Percentiles rank a stretch among this genome's conserved stretches.
Evolutionary conservation across 1,140 invertebrate genomes (phyloP).

Genomic region (Pogonomyrmex barbatus): DNA sequence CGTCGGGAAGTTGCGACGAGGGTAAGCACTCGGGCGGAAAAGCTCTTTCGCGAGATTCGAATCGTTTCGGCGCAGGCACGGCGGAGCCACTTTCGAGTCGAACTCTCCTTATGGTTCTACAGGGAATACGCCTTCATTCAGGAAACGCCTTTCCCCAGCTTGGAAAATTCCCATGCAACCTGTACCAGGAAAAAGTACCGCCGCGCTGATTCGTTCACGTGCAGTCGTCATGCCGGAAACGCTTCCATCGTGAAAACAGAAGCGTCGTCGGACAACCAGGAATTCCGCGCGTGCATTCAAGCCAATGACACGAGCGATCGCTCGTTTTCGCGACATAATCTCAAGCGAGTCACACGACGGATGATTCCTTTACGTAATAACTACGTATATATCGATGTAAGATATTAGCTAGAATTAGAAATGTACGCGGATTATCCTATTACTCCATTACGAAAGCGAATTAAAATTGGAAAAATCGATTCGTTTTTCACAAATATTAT

Average conservation of each 20-base stretch:
- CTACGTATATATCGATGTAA: background rate
- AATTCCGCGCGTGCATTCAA: slow-evolving; percentile 14
- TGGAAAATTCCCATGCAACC: slow-evolving; percentile 43
- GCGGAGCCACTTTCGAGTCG: slow-evolving; percentile 51
- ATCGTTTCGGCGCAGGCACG: slow-evolving; percentile 26
- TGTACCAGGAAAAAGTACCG: slow-evolving; percentile 21
- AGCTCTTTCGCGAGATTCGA: slow-evolving; percentile 59
- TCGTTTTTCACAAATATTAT: background rate
- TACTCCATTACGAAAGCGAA: too few species aligned
- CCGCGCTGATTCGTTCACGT: slow-evolving; percentile 46
- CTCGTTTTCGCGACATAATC: slow-evolving; percentile 13
- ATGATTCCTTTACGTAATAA: background rate
- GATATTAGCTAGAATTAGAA: background rate
- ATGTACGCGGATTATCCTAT: too few species aligned
- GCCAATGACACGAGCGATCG: slow-evolving; percentile 20
- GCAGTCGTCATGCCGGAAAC: slow-evolving; percentile 28
- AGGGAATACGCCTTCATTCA: slow-evolving; percentile 55
- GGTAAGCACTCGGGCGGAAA: slow-evolving; percentile 55
- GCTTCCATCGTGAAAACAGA: slow-evolving; percentile 44
- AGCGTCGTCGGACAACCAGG: slow-evolving; percentile 15
- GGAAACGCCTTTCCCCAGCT: slow-evolving; percentile 30
- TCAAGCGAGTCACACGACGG: background rate
- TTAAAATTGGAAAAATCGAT: background rate
- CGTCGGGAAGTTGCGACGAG: slow-evolving; percentile 32
- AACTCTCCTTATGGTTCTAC: slow-evolving; percentile 55